Evolutionary conservation across 2,797 vertebrate genomes (phyloP).

Genomic region (Garrulus glandarius): DNA sequence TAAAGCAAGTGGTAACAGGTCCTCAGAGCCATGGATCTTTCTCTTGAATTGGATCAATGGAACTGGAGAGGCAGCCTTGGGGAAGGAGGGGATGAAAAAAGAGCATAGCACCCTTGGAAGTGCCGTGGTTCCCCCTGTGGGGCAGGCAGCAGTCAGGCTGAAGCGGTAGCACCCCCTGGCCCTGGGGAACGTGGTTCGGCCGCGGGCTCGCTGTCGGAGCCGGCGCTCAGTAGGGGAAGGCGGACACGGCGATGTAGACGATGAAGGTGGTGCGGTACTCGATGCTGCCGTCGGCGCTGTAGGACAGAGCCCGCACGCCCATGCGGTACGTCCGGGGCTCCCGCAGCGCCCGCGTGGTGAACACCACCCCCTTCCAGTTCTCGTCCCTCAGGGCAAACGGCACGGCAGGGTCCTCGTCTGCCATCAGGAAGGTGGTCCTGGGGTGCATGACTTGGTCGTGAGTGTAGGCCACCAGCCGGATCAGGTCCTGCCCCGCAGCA

Average conservation of each 20-base stretch:
- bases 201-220: too few relatives aligned
- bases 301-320: slow-evolving; percentile 92
- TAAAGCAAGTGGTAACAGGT: slow-evolving; percentile 62
- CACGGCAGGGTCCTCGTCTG: slow-evolving; percentile 79
- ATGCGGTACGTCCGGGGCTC: slow-evolving; percentile 91
- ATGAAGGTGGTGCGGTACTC: slow-evolving; percentile 98
- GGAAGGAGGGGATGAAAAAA: neutral
- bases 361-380: slow-evolving; percentile 93
- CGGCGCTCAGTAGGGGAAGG: slow-evolving; percentile 75
- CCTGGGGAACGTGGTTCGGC: neutral
- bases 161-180: neutral
- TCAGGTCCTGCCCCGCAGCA: slow-evolving; percentile 92
- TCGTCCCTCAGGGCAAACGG: slow-evolving; percentile 93
- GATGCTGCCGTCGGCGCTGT: slow-evolving; percentile 80
- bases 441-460: slow-evolving; percentile 94
- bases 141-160: slow-evolving; percentile 1
- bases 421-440: slow-evolving; percentile 87
- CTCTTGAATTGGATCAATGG: neutral
- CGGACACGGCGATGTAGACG: slow-evolving; percentile 94
- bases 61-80: neutral
- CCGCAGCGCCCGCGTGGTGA: slow-evolving; percentile 82
- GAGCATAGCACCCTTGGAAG: slow-evolving; percentile 49
- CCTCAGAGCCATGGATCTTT: neutral
- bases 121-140: neutral
- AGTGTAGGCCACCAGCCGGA: slow-evolving; percentile 94